Evolutionary conservation across 2,888 invertebrate species (phyloP).

Genomic region (Dastarcus helophoroides): DNA sequence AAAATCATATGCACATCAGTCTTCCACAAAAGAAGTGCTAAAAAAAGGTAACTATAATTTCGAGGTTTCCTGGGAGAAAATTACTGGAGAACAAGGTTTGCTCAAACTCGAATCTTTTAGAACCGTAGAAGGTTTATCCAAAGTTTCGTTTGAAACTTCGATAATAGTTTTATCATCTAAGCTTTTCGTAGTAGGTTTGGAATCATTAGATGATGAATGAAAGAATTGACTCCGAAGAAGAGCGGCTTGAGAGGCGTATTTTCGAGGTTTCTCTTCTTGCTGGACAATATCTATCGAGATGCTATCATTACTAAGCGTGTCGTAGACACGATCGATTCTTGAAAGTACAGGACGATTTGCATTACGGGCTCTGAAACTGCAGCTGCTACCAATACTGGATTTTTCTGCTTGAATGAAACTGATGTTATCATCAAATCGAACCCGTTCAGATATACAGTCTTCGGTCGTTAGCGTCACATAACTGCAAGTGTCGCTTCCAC

Average conservation of each 20-base stretch:
- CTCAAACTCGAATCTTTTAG: slow-evolving; percentile 9
- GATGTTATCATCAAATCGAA: slow-evolving; percentile 53
- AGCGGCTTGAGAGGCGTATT: slow-evolving; percentile 39
- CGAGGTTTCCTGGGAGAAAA: slow-evolving; percentile 17
- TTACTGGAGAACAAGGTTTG: slow-evolving; percentile 14
- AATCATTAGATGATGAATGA: slow-evolving; percentile 31
- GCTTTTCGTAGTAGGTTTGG: slow-evolving; percentile 25
- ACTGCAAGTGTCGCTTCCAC: slow-evolving; percentile 37
- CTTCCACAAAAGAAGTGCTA: slow-evolving; percentile 17
- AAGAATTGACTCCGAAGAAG: slow-evolving; percentile 43
- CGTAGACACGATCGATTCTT: slow-evolving; percentile 22
- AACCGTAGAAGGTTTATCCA: slow-evolving; percentile 18
- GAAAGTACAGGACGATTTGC: slow-evolving; percentile 17
- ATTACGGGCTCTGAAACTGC: slow-evolving; percentile 32
- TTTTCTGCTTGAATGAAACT: slow-evolving; percentile 41
- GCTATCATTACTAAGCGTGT: slow-evolving; percentile 33
- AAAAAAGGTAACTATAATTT: slow-evolving; percentile 21
- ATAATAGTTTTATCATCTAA: slow-evolving; percentile 32
- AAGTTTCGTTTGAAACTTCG: slow-evolving; percentile 32
- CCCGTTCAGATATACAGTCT: slow-evolving; percentile 49
- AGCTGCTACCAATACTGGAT: slow-evolving; percentile 35
- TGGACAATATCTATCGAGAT: slow-evolving; percentile 32
- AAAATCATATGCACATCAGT: slow-evolving; percentile 21
- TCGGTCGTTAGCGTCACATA: slow-evolving; percentile 37
- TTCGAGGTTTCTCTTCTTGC: slow-evolving; percentile 28